Evolutionary conservation across 2,888 invertebrate genomes (phyloP).

Genomic region (Drosophila neonasuta): DNA sequence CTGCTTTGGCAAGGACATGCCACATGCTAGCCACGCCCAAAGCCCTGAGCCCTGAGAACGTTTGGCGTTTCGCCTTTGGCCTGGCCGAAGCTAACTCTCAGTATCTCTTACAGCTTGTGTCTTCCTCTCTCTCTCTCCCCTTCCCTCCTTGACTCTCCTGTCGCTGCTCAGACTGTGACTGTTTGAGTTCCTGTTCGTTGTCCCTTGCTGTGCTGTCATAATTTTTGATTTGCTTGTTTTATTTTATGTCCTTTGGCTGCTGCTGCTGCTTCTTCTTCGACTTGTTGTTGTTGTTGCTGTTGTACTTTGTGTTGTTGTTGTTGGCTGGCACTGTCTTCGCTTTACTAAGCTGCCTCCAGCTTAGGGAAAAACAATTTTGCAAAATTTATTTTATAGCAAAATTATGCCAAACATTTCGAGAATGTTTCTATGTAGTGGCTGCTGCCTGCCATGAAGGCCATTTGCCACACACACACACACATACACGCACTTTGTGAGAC

Average conservation of each 20-base stretch:
- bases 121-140: slow-evolving; percentile 7
- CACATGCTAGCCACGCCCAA: slow-evolving; percentile 48
- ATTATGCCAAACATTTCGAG: slow-evolving; percentile 80
- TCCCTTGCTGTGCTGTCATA: slow-evolving; percentile 77
- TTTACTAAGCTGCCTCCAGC: slow-evolving; percentile 71
- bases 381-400: slow-evolving; percentile 81
- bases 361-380: slow-evolving; percentile 79
- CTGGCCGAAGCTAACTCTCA: slow-evolving; percentile 32
- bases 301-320: slow-evolving; percentile 33
- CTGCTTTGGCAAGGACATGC: slow-evolving; percentile 67
- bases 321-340: slow-evolving; percentile 53
- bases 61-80: slow-evolving; percentile 67
- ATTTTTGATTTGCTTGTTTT: slow-evolving; percentile 79
- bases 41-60: slow-evolving; percentile 12
- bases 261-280: slow-evolving; percentile 13
- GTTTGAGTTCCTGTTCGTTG: slow-evolving; percentile 46
- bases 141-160: neutral
- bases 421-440: slow-evolving; percentile 73
- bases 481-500: neutral
- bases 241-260: slow-evolving; percentile 76
- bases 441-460: slow-evolving; percentile 53
- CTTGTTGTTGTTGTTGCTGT: slow-evolving; percentile 37
- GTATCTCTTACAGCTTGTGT: slow-evolving; percentile 28
- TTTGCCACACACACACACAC: slow-evolving; percentile 54
- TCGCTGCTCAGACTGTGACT: slow-evolving; percentile 10